Conservation (phyloP, 1,140 invertebrate genomes). For the Thaumatotibia leucotreta region DNA sequence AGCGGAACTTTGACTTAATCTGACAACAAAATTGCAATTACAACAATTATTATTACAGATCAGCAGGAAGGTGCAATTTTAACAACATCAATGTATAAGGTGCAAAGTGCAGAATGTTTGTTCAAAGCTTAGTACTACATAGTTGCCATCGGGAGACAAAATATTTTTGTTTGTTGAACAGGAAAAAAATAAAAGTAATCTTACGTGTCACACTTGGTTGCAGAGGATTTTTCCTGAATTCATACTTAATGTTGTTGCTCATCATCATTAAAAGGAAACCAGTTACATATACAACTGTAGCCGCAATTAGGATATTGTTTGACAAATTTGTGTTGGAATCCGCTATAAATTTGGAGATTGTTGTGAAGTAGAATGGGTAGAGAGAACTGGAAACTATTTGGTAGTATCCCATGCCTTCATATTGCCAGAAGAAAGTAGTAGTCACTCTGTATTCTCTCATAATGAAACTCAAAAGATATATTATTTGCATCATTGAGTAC, state of each 20-base stretch:
- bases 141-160: too few relatives aligned
- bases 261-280: slow-evolving; percentile 60
- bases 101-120: too few relatives aligned
- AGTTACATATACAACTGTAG: slow-evolving; percentile 45
- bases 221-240: slow-evolving; percentile 63
- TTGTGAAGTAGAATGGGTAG: slow-evolving; percentile 62
- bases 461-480: slow-evolving; percentile 54
- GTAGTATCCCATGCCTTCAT: slow-evolving; percentile 64
- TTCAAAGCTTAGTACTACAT: too few relatives aligned
- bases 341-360: slow-evolving; percentile 59
- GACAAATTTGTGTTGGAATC: slow-evolving; percentile 44
- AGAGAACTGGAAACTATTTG: slow-evolving; percentile 55
- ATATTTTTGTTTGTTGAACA: not conserved
- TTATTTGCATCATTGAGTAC: slow-evolving; percentile 58
- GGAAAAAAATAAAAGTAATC: slow-evolving; percentile 22
- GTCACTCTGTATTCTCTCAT: slow-evolving; percentile 54
- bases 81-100: too few relatives aligned
- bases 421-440: slow-evolving; percentile 67
- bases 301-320: slow-evolving; percentile 45
- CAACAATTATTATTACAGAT: not conserved
- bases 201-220: slow-evolving; percentile 58
- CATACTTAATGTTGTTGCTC: slow-evolving; percentile 68
- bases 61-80: too few relatives aligned
- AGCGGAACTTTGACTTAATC: not conserved
- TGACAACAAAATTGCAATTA: not conserved